Conservation (phyloP, 1,140 invertebrate species). For the Drosophila pachea region DNA sequence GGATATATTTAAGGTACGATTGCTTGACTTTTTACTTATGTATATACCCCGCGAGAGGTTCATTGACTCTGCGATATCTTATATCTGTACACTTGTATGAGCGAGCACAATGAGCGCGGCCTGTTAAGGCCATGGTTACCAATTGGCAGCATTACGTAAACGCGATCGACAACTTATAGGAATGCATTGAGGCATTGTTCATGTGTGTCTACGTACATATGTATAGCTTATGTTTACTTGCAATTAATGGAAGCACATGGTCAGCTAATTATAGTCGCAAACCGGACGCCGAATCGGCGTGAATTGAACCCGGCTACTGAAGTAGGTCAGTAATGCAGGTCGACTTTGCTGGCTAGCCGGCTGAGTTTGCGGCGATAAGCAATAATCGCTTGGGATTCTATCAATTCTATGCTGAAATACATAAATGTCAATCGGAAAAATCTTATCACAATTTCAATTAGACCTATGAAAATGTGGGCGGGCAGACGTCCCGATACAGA, state of each 20-base stretch:
- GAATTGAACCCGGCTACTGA: conserved; percentile 39
- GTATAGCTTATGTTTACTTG: neutral
- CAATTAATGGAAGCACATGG: conserved; percentile 26
- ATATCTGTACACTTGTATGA: conserved; percentile 4
- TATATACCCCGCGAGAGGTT: neutral
- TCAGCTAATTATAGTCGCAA: conserved; percentile 45
- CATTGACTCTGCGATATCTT: conserved; percentile 25
- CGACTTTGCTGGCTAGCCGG: neutral
- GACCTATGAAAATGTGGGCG: conserved; percentile 7
- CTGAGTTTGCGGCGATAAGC: neutral
- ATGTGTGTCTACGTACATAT: conserved; percentile 1
- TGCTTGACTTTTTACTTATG: conserved; percentile 6
- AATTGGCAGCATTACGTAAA: conserved; percentile 17
- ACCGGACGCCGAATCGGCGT: conserved; percentile 48
- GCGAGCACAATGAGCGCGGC: conserved; percentile 2
- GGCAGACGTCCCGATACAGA: neutral
- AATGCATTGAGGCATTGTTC: conserved; percentile 10
- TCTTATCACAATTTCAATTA: conserved; percentile 5
- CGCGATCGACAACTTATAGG: conserved; percentile 8
- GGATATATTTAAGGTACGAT: conserved; percentile 9
- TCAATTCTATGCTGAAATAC: conserved; percentile 4
- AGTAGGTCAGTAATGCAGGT: conserved; percentile 64
- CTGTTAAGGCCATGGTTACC: neutral
- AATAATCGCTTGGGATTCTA: conserved; percentile 4
- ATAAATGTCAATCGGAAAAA: neutral